Evolutionary conservation across 2,888 invertebrate genomes (phyloP).

Genomic region (Thereva nobilitata): DNA sequence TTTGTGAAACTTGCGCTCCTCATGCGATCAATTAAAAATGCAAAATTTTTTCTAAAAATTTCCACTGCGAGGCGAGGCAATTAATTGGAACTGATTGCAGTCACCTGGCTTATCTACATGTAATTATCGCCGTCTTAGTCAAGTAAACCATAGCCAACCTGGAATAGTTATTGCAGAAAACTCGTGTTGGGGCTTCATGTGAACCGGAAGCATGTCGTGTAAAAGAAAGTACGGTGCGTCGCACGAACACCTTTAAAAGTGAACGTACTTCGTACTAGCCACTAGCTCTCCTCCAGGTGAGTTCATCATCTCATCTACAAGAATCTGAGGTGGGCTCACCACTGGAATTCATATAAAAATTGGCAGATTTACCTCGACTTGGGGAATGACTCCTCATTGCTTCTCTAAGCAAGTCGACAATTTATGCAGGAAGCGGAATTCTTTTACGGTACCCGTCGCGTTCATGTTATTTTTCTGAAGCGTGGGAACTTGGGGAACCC

Average conservation of each 20-base stretch:
- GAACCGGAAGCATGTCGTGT: conserved; percentile 36
- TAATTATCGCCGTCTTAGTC: conserved; percentile 39
- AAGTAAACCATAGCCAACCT: conserved; percentile 33
- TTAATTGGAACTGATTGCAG: conserved; percentile 42
- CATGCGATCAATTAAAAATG: background rate
- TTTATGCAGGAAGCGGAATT: conserved; percentile 43
- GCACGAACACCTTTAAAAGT: conserved; percentile 19
- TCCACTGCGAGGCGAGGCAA: conserved; percentile 33
- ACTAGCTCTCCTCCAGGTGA: background rate
- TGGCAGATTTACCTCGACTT: conserved; percentile 13
- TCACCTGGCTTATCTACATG: conserved; percentile 35
- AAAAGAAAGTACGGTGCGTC: conserved; percentile 35
- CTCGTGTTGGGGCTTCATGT: conserved; percentile 25
- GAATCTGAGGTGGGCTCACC: background rate
- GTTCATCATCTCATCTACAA: conserved; percentile 22
- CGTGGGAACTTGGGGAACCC: conserved; percentile 30
- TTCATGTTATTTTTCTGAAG: conserved; percentile 35
- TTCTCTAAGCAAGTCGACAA: conserved; percentile 29
- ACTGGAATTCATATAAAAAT: conserved; percentile 7
- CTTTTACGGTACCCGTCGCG: conserved; percentile 39
- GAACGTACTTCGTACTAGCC: conserved; percentile 9
- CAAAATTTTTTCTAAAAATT: conserved; percentile 15
- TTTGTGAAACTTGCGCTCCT: too few relatives aligned
- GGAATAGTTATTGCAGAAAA: conserved; percentile 13
- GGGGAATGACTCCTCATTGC: conserved; percentile 7